A percentile compares a stretch with the other conserved stretches of the same genome.
phyloP scores from a whole-genome alignment of 2,113 vertebrate species.

The Numida meleagris region DNA sequence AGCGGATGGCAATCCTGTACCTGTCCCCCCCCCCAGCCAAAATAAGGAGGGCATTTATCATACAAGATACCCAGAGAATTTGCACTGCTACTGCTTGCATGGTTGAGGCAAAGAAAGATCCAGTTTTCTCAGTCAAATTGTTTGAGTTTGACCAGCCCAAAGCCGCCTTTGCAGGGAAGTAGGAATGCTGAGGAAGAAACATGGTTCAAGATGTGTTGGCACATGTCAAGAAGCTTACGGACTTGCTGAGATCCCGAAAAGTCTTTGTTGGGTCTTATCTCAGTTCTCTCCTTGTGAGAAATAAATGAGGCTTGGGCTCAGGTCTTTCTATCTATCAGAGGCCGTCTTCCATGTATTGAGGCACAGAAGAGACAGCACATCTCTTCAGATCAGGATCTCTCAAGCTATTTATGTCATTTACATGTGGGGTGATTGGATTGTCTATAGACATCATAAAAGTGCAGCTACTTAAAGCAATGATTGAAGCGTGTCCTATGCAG shows the following conservation, averaged over 20 bases:
- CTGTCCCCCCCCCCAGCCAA: too few species aligned
- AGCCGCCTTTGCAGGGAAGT: neutral
- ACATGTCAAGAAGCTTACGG: neutral
- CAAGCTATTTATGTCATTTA: neutral
- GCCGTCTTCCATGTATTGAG: fast-evolving
- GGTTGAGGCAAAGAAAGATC: neutral
- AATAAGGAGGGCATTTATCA: neutral
- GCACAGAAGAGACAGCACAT: neutral
- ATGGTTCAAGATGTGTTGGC: neutral
- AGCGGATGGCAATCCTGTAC: neutral
- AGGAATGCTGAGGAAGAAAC: neutral
- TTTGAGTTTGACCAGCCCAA: neutral
- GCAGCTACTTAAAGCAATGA: neutral
- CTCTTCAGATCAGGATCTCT: neutral
- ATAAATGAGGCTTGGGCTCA: neutral
- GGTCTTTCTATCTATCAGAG: neutral
- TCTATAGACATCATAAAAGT: neutral
- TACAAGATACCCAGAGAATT: neutral
- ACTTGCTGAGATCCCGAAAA: neutral
- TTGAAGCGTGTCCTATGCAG: neutral
- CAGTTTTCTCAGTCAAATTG: neutral
- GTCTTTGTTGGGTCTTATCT: neutral
- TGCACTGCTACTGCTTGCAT: neutral
- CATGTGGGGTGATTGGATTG: neutral
- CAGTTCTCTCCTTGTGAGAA: neutral